Evolutionary conservation across 2,113 vertebrate genomes (phyloP).

Genomic region (Charadrius vociferus): DNA sequence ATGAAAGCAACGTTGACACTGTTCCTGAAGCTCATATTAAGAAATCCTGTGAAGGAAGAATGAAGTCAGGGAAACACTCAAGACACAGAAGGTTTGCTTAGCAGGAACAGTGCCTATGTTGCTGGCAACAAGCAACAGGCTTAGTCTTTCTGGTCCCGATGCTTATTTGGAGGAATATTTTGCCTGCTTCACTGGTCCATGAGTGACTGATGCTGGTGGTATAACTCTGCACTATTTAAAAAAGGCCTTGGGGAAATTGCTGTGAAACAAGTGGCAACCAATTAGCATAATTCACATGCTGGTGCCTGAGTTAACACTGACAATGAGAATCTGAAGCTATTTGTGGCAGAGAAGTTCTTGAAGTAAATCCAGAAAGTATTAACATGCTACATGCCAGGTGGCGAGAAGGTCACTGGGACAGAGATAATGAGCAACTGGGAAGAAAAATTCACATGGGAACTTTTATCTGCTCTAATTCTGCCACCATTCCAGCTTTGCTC

Average conservation of each 20-base stretch:
- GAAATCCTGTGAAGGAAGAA: neutral
- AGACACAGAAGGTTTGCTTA: neutral
- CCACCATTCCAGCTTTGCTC: neutral
- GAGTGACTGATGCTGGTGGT: neutral
- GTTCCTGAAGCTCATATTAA: neutral
- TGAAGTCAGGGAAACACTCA: neutral
- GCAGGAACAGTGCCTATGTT: neutral
- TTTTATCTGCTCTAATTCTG: conserved; percentile 31
- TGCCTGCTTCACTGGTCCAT: neutral
- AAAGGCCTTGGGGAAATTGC: neutral
- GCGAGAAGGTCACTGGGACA: conserved; percentile 51
- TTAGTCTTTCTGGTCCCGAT: neutral
- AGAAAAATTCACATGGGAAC: conserved; percentile 32
- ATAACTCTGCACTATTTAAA: neutral
- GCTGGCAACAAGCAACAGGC: neutral
- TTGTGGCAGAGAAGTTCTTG: conserved; percentile 5
- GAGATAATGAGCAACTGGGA: conserved; percentile 31
- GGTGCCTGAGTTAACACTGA: neutral
- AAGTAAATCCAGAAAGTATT: conserved; percentile 4
- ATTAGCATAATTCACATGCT: conserved; percentile 1
- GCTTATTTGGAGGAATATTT: neutral
- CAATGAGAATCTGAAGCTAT: neutral
- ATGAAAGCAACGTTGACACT: neutral
- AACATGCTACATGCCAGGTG: neutral
- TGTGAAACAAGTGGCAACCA: neutral